Conservation (phyloP, 2,797 vertebrate genomes). For the Molossus alvarezi region DNA sequence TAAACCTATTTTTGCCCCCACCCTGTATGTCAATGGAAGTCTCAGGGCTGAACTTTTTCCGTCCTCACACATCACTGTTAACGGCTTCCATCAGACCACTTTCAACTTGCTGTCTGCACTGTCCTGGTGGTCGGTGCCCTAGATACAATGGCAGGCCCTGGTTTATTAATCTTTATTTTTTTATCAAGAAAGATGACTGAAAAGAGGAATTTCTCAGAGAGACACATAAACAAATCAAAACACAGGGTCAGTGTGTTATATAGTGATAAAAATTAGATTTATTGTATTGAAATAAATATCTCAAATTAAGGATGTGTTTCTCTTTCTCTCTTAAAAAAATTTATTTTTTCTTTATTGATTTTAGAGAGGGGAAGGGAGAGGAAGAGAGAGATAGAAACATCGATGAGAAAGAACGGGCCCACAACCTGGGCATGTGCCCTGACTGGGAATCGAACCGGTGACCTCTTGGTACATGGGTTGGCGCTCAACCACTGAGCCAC, state of each 20-base stretch:
- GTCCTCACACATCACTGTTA: not conserved
- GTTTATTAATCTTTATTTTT: not conserved
- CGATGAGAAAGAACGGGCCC: too few species aligned
- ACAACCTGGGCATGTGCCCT: too few species aligned
- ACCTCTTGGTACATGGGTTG: too few species aligned
- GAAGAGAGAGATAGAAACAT: too few species aligned
- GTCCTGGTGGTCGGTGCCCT: not conserved
- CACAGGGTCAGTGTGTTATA: slow-evolving; percentile 38
- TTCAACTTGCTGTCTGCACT: not conserved
- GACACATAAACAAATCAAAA: slow-evolving; percentile 59
- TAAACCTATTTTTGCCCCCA: not conserved
- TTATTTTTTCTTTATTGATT: too few species aligned
- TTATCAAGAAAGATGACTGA: not conserved
- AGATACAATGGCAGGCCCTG: not conserved
- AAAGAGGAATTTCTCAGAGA: slow-evolving; percentile 8
- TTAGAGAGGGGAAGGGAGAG: too few species aligned
- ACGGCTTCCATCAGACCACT: not conserved
- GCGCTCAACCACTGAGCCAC: too few species aligned
- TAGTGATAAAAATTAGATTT: slow-evolving; percentile 7
- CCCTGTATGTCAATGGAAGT: not conserved
- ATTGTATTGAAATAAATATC: slow-evolving; percentile 58
- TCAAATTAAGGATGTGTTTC: slow-evolving; percentile 41
- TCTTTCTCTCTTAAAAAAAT: not conserved
- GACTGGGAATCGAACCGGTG: too few species aligned
- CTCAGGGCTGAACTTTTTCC: not conserved